A percentile compares a stretch with the other conserved stretches of the same genome.
Conservation (phyloP, 2,797 vertebrate species). For the Eurystomus glaucurus region DNA sequence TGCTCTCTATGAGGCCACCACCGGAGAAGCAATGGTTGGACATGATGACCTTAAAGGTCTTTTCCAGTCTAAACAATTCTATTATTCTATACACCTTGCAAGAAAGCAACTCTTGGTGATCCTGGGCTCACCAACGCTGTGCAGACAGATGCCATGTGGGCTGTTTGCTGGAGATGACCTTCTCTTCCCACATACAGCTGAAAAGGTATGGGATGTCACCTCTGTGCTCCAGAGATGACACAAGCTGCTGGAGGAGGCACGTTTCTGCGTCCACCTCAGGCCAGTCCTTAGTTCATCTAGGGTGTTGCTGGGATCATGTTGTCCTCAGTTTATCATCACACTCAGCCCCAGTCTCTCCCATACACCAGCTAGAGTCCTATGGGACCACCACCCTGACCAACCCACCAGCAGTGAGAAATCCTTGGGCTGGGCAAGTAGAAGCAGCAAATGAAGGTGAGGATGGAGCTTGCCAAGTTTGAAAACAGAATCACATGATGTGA, state of each 20-base stretch:
- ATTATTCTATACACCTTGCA: too few relatives aligned
- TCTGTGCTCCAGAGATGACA: rapidly evolving
- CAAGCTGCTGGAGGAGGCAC: background rate
- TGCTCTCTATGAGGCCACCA: rapidly evolving
- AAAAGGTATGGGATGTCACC: background rate
- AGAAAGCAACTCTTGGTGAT: background rate
- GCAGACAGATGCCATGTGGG: rapidly evolving
- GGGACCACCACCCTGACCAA: background rate
- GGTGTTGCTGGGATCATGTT: background rate
- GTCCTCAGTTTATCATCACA: background rate
- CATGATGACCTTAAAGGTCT: too few relatives aligned
- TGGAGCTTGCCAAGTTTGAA: background rate
- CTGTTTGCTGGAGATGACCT: background rate
- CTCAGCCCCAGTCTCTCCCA: background rate
- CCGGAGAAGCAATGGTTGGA: background rate
- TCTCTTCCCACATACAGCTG: rapidly evolving
- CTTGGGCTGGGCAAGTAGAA: background rate
- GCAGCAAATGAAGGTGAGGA: background rate
- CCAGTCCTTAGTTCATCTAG: background rate
- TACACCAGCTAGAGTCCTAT: background rate
- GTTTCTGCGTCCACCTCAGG: rapidly evolving
- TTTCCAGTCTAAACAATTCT: too few relatives aligned
- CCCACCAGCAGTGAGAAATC: background rate
- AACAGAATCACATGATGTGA: background rate
- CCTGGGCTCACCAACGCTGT: rapidly evolving